Base-by-base conservation (phyloP, 2,888 invertebrate species). In the Anodontia alba region DNA sequence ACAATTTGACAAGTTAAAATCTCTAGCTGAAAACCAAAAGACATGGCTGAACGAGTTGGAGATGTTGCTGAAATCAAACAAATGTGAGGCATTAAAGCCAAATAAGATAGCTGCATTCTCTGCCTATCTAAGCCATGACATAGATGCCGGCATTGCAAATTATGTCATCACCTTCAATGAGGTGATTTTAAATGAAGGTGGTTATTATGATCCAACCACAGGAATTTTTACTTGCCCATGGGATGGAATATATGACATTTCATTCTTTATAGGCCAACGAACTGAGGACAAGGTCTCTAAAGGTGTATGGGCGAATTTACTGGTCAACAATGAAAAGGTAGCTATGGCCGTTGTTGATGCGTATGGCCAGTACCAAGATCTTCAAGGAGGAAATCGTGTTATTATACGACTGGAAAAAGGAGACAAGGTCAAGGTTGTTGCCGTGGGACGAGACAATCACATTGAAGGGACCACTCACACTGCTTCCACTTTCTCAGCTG, bases 361-460 rank as follows among this genome's bases (percentile, higher is more conserved):
- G 20, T 20, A 54, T 23, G 36, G 54, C 20, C 3, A 20, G 8
- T 33, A 12, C n/a, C 71, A 72, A 33, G 71, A 72, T 20, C 31
- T 72, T 23, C 71, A 72, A 51, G 71, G 71, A 29, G 71, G 71
- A 1, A 72, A 72, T 51, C 29, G 71, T 31, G 71, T 72, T 10
- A 31, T 72, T n/a, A 1, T 72, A 2, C 51, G 49, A 3, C 36
- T 72, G 23, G 49, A 51, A 17, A 15, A 12, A 33, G 54, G 71
- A 20, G 71, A 72, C 23, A 51, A 31, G 1, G 71, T 72, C 0
- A 72, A 36, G 51, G 71, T 72, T 1, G n/a, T n/a, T n/a, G 71
- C 49, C 0, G 36, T n/a, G 1, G 71, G 36, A 1, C 20, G 54
- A 3, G 26, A n/a, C 26, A 1, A 23, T 23, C 54, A 54, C 15